Conservation (phyloP, 2,888 invertebrate genomes). For the Pelosia muscerda region DNA sequence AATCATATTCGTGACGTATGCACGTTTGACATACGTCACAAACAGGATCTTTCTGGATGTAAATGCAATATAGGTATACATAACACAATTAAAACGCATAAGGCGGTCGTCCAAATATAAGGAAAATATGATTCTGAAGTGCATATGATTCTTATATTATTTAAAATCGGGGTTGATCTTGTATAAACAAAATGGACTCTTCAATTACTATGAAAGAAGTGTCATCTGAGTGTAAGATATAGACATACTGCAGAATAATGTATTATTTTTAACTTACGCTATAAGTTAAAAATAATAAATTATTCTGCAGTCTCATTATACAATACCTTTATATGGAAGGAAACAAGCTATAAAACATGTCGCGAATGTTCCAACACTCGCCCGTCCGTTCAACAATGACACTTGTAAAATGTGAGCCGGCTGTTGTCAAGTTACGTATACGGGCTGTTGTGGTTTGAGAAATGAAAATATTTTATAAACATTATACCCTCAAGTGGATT, state of each 20-base stretch:
- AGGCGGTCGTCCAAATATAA: background rate
- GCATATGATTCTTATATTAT: background rate
- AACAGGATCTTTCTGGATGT: too few relatives aligned
- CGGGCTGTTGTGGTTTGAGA: background rate
- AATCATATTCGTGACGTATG: background rate
- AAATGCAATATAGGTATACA: too few relatives aligned
- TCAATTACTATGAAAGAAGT: too few relatives aligned
- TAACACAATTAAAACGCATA: background rate
- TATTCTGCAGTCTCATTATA: background rate
- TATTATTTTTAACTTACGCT: too few relatives aligned
- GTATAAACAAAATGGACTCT: too few relatives aligned
- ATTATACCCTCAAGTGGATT: background rate
- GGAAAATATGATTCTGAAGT: background rate
- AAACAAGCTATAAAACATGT: slow-evolving; percentile 6
- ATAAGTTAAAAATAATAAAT: background rate
- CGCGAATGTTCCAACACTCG: slow-evolving; percentile 10
- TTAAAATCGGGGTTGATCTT: background rate
- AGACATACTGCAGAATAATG: too few relatives aligned
- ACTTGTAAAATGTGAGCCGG: slow-evolving; percentile 31
- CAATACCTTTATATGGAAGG: background rate
- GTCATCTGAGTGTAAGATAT: too few relatives aligned
- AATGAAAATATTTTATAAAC: slow-evolving; percentile 6
- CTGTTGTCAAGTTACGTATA: slow-evolving; percentile 6
- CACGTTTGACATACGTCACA: background rate
- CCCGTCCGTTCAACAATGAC: slow-evolving; percentile 24